These are phyloP conservation scores for Drosophila kanekoi DNA, from an alignment of 2,888 invertebrate species.

Conservation along the genomic window DNA sequence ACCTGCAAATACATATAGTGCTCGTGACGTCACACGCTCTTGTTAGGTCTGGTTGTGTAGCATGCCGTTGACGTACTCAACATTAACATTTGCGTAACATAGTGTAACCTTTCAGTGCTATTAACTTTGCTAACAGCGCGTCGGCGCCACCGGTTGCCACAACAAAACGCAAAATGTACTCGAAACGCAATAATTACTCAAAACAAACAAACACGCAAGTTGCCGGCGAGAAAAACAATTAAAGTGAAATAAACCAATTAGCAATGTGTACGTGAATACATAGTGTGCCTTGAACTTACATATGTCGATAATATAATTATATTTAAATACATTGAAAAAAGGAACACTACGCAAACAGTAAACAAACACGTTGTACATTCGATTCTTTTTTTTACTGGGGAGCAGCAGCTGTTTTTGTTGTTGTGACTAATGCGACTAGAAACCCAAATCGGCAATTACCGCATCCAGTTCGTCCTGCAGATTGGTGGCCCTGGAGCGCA, in stretches of 20 bases:
- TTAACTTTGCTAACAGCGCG: constrained; percentile 21
- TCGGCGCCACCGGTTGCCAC: constrained; percentile 62
- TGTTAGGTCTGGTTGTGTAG: neutral
- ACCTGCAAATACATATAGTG: neutral
- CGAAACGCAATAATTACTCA: constrained; percentile 2
- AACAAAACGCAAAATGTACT: constrained; percentile 41
- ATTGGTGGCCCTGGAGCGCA: constrained; percentile 91
- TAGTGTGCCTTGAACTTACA: constrained; percentile 50
- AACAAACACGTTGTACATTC: constrained; percentile 67
- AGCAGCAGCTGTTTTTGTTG: constrained; percentile 31
- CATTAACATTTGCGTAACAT: constrained; percentile 33
- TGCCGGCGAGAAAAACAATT: constrained; percentile 25
- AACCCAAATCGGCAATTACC: constrained; percentile 93
- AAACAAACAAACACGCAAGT: constrained; percentile 10
- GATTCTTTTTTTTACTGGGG: constrained; percentile 23
- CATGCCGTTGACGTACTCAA: neutral
- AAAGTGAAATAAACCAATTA: constrained; percentile 16
- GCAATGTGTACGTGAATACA: constrained; percentile 32
- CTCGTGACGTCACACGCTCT: constrained; percentile 9
- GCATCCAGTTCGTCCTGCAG: constrained; percentile 94
- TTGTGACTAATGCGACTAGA: constrained; percentile 70
- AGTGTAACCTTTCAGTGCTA: constrained; percentile 12
- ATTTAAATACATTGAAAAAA: constrained; percentile 69
- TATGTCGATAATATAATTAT: constrained; percentile 55
- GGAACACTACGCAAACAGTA: constrained; percentile 70